Evolutionary conservation across 1,140 invertebrate genomes (phyloP).

Genomic region (Drosophila pachea): DNA sequence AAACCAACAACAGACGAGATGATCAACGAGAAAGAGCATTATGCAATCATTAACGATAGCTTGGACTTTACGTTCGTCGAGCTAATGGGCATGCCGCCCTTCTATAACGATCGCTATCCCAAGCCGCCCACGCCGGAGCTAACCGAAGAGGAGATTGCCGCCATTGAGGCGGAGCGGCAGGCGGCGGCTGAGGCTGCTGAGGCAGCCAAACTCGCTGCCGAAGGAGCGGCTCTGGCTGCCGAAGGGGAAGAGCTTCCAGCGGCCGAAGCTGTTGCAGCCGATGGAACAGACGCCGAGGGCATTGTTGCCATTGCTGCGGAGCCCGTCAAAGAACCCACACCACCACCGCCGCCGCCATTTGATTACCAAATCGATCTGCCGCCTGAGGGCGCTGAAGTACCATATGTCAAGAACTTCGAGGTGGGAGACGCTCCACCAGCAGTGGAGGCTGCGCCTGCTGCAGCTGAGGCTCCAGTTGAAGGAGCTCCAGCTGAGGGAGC

Average conservation of each 20-base stretch:
- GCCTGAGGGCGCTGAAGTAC: slow-evolving; percentile 79
- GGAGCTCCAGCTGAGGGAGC: slow-evolving; percentile 57
- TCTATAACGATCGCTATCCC: slow-evolving; percentile 79
- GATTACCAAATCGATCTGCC: slow-evolving; percentile 79
- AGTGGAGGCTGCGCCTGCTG: slow-evolving; percentile 58
- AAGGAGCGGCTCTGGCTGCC: slow-evolving; percentile 23
- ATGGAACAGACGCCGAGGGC: slow-evolving; percentile 30
- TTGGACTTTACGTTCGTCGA: slow-evolving; percentile 98
- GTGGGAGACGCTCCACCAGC: slow-evolving; percentile 64
- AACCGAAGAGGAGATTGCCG: slow-evolving; percentile 75
- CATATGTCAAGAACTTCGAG: slow-evolving; percentile 76
- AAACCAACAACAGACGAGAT: slow-evolving; percentile 88
- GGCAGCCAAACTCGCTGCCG: slow-evolving; percentile 37
- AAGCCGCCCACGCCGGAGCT: slow-evolving; percentile 77
- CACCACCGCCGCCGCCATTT: slow-evolving; percentile 78
- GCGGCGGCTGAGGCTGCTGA: slow-evolving; percentile 20
- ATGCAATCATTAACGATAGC: slow-evolving; percentile 98
- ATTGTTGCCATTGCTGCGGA: slow-evolving; percentile 43
- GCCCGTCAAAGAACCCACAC: slow-evolving; percentile 67
- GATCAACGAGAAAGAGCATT: slow-evolving; percentile 98
- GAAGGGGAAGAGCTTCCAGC: slow-evolving; percentile 19
- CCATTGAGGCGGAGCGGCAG: slow-evolving; percentile 24
- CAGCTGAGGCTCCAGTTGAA: slow-evolving; percentile 78
- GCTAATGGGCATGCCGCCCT: slow-evolving; percentile 86
- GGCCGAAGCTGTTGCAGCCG: slow-evolving; percentile 35